phyloP scores from a whole-genome alignment of 2,888 invertebrate species.

The Aleiodes testaceus region DNA sequence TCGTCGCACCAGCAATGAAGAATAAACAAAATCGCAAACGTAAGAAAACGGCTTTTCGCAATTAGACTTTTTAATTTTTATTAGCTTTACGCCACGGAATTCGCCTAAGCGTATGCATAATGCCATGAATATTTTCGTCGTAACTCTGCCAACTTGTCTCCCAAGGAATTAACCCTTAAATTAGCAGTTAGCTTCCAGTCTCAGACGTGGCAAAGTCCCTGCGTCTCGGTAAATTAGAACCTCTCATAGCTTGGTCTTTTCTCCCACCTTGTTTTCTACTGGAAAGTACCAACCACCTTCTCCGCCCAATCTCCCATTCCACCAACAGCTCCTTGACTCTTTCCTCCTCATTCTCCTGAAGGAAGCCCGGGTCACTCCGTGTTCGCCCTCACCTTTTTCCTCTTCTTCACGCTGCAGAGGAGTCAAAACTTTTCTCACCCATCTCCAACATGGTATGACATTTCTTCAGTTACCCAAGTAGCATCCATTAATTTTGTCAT shows the following conservation, averaged over 20 bases:
- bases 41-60: conserved; percentile 54
- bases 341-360: background rate
- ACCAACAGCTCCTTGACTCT: conserved; percentile 31
- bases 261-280: conserved; percentile 52
- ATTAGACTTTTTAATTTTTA: conserved; percentile 74
- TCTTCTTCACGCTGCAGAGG: background rate
- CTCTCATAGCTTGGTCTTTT: conserved; percentile 58
- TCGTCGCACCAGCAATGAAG: background rate
- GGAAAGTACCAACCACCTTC: conserved; percentile 44
- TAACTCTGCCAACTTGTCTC: conserved; percentile 74
- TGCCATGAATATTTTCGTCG: conserved; percentile 73
- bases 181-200: conserved; percentile 72
- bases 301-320: conserved; percentile 31
- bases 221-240: conserved; percentile 71
- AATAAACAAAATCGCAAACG: conserved; percentile 27
- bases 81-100: conserved; percentile 62
- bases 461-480: conserved; percentile 5
- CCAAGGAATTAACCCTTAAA: conserved; percentile 74
- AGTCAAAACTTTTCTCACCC: conserved; percentile 33
- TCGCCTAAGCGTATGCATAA: conserved; percentile 72
- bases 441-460: conserved; percentile 19
- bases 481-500: conserved; percentile 27
- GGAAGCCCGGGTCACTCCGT: conserved; percentile 27
- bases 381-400: too few relatives aligned
- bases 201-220: conserved; percentile 68